These are phyloP conservation scores for Margaritifera margaritifera DNA, from an alignment of 2,888 invertebrate genomes.

Conservation along the genomic window DNA sequence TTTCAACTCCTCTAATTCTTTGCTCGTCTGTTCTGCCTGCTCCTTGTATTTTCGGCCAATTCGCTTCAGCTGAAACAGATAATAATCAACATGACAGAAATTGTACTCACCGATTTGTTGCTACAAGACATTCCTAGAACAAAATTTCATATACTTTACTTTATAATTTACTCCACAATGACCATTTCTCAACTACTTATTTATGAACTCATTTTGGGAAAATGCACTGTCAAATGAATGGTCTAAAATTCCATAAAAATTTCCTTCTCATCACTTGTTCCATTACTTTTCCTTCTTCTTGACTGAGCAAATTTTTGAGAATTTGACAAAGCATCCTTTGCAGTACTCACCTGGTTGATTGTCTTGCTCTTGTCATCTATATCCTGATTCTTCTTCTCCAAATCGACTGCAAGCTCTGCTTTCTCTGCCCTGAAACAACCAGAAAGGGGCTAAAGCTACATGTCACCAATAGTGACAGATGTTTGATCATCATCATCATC, in stretches of 20 bases:
- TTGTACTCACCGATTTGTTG: neutral
- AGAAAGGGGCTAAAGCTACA: neutral
- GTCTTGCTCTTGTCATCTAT: slow-evolving; percentile 80
- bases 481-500: too few species aligned
- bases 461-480: too few species aligned
- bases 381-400: slow-evolving; percentile 75
- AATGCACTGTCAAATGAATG: too few species aligned
- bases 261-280: too few species aligned
- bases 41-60: slow-evolving; percentile 95
- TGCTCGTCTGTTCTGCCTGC: slow-evolving; percentile 82
- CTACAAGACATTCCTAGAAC: neutral
- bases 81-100: neutral
- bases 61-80: slow-evolving; percentile 77
- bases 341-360: slow-evolving; percentile 69
- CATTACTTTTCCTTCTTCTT: too few species aligned
- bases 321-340: neutral
- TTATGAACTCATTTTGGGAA: too few species aligned
- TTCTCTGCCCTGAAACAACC: slow-evolving; percentile 26
- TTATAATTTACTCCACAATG: too few species aligned
- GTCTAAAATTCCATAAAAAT: too few species aligned
- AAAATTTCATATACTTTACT: neutral
- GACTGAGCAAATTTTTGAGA: neutral
- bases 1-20: slow-evolving; percentile 72
- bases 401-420: slow-evolving; percentile 15
- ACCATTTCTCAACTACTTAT: too few species aligned